Evolutionary conservation across 2,797 vertebrate genomes (phyloP).

Genomic region (Chaetophractus vellerosus): DNA sequence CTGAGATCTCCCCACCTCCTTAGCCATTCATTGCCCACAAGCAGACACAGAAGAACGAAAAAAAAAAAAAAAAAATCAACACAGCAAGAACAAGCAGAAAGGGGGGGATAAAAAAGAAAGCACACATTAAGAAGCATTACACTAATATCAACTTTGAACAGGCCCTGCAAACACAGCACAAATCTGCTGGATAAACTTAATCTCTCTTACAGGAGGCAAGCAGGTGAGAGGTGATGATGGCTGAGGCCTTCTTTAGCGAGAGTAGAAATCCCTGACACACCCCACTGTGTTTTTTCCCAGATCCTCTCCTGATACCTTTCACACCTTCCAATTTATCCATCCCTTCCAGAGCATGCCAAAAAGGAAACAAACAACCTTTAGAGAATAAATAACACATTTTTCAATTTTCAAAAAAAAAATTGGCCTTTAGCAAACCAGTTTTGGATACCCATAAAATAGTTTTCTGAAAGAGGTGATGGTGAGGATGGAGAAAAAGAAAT

Average conservation of each 20-base stretch:
- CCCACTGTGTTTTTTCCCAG: neutral
- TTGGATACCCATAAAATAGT: neutral
- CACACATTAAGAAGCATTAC: neutral
- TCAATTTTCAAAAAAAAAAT: conserved; percentile 42
- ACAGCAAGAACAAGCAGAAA: too few relatives aligned
- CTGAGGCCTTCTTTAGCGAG: neutral
- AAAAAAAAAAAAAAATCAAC: too few relatives aligned
- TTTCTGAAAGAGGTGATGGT: neutral
- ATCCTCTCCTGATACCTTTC: neutral
- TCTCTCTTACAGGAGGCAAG: neutral
- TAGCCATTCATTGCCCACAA: neutral
- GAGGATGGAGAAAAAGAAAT: neutral
- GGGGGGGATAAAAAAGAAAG: too few relatives aligned
- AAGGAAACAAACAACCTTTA: neutral
- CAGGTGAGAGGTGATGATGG: neutral
- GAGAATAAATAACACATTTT: neutral
- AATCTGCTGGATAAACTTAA: neutral
- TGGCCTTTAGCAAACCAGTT: conserved; percentile 20
- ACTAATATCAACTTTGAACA: neutral
- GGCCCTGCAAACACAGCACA: neutral
- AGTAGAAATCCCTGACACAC: neutral
- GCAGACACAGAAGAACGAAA: too few relatives aligned
- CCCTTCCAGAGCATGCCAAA: neutral
- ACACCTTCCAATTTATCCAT: neutral
- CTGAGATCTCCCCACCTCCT: neutral